Conservation (phyloP, 2,113 vertebrate species). For the Myrmecobius fasciatus region DNA sequence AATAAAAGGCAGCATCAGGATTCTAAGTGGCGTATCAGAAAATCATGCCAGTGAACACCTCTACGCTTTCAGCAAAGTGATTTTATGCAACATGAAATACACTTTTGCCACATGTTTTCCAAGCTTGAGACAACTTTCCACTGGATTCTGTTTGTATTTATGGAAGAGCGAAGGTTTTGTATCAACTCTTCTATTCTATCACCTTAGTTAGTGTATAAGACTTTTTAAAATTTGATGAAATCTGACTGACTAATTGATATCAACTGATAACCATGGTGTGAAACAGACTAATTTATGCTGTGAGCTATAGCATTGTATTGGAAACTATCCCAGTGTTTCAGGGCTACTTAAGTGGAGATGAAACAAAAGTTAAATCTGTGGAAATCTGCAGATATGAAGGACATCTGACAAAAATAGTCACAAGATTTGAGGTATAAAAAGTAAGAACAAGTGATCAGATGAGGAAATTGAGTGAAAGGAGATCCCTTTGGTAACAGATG, state of each 20-base stretch:
- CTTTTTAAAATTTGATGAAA: not conserved
- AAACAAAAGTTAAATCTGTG: not conserved
- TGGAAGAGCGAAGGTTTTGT: not conserved
- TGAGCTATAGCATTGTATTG: not conserved
- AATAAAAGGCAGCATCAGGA: not conserved
- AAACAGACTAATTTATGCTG: not conserved
- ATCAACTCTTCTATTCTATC: not conserved
- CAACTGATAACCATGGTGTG: not conserved
- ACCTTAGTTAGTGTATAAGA: not conserved
- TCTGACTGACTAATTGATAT: not conserved
- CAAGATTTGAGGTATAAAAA: not conserved
- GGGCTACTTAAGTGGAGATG: not conserved
- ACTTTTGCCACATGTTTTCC: not conserved
- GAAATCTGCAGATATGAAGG: not conserved
- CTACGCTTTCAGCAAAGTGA: not conserved
- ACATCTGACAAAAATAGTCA: not conserved
- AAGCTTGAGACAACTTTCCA: not conserved
- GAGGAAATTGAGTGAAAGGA: not conserved
- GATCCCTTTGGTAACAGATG: not conserved
- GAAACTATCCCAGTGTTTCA: not conserved
- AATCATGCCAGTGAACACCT: not conserved
- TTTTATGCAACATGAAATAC: too few species aligned
- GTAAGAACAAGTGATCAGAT: not conserved
- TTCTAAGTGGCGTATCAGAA: not conserved
- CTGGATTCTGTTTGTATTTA: not conserved